Percentiles rank a stretch among this genome's conserved stretches.
Conservation (phyloP, 2,113 vertebrate species). For the Emydocephalus ijimae region DNA sequence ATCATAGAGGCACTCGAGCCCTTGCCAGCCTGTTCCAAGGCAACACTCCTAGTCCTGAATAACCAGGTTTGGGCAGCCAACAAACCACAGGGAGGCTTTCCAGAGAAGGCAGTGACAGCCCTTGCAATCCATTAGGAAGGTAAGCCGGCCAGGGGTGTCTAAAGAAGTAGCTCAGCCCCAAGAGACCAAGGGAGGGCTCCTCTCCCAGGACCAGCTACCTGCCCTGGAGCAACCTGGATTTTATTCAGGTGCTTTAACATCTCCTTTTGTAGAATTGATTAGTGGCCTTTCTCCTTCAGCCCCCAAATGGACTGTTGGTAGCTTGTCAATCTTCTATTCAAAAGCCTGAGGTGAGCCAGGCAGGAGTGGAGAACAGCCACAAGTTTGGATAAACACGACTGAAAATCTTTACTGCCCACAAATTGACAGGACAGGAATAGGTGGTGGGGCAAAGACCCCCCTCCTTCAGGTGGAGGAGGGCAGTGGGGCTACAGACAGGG, state of each 20-base stretch:
- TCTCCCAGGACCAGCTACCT: background rate
- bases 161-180: background rate
- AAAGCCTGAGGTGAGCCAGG: background rate
- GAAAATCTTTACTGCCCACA: background rate
- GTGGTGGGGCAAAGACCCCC: background rate
- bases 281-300: background rate
- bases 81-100: background rate
- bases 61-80: too few species aligned
- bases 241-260: background rate
- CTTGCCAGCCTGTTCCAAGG: background rate
- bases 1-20: background rate
- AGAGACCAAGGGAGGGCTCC: background rate
- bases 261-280: background rate
- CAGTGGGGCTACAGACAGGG: background rate
- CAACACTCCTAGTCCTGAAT: background rate
- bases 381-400: background rate
- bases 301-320: background rate
- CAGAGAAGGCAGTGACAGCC: background rate
- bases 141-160: too few species aligned
- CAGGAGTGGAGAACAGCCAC: background rate
- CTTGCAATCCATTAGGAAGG: too few species aligned
- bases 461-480: background rate
- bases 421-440: background rate
- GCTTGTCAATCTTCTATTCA: background rate
- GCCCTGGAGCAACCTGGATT: background rate